phyloP scores from a whole-genome alignment of 2,797 vertebrate genomes.

The Manis pentadactyla region DNA sequence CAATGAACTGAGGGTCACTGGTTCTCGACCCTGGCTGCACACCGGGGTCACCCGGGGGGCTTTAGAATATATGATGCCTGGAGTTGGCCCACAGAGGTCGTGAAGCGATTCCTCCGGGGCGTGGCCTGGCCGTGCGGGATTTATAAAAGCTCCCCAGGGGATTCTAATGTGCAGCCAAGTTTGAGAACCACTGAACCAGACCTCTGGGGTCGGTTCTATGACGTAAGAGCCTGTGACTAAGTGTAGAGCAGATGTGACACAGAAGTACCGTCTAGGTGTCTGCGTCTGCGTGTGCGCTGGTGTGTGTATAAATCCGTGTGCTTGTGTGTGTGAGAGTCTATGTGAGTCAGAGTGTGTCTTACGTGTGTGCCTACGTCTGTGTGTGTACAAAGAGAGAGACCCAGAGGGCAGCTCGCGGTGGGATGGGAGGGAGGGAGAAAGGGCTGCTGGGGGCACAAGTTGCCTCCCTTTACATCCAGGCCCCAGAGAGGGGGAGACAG shows the following conservation, averaged over 20 bases:
- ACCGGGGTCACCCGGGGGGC: background rate
- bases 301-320: background rate
- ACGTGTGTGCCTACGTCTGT: background rate
- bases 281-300: background rate
- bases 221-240: background rate
- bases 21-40: background rate
- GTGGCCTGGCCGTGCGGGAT: background rate
- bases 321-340: background rate
- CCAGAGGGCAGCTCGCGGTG: fast-evolving
- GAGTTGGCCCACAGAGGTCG: background rate
- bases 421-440: background rate
- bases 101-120: background rate
- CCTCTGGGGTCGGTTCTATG: background rate
- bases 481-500: background rate
- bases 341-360: background rate
- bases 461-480: background rate
- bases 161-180: background rate
- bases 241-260: background rate
- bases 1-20: background rate
- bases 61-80: background rate
- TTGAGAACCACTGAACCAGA: background rate
- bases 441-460: too few species aligned
- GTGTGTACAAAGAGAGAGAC: background rate
- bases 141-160: background rate
- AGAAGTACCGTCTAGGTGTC: background rate